These are phyloP conservation scores for Dastarcus helophoroides DNA, from an alignment of 2,888 invertebrate species.

Conservation along the genomic window DNA sequence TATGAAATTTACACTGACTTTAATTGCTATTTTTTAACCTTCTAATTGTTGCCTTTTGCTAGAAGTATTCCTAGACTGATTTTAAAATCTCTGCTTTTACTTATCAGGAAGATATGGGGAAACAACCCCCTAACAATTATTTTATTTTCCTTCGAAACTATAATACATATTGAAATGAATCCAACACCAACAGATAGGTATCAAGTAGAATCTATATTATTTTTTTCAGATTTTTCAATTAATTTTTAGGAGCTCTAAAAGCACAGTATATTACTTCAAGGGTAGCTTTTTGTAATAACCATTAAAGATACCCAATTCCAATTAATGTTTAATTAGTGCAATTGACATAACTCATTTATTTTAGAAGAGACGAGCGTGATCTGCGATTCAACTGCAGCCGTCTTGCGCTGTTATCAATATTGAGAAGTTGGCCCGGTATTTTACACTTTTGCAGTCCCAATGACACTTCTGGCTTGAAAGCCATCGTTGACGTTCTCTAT, in stretches of 20 bases:
- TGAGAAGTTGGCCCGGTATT: slow-evolving; percentile 87
- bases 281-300: background rate
- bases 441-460: slow-evolving; percentile 76
- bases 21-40: too few relatives aligned
- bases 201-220: too few relatives aligned
- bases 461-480: slow-evolving; percentile 61
- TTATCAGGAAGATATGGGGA: too few relatives aligned
- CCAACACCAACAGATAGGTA: too few relatives aligned
- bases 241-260: slow-evolving; percentile 2
- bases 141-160: too few relatives aligned
- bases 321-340: background rate
- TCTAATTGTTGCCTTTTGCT: too few relatives aligned
- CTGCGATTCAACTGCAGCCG: slow-evolving; percentile 77
- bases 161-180: too few relatives aligned
- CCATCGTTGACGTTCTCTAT: slow-evolving; percentile 69
- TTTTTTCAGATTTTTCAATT: too few relatives aligned
- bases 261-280: slow-evolving; percentile 3
- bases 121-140: too few relatives aligned
- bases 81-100: too few relatives aligned
- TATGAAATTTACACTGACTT: too few relatives aligned
- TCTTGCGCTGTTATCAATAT: slow-evolving; percentile 67
- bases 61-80: too few relatives aligned
- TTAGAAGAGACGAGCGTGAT: slow-evolving; percentile 56
- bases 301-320: background rate
- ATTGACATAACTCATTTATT: slow-evolving; percentile 1